Base-by-base conservation (phyloP, 1,140 invertebrate genomes). In the Triops cancriformis region DNA sequence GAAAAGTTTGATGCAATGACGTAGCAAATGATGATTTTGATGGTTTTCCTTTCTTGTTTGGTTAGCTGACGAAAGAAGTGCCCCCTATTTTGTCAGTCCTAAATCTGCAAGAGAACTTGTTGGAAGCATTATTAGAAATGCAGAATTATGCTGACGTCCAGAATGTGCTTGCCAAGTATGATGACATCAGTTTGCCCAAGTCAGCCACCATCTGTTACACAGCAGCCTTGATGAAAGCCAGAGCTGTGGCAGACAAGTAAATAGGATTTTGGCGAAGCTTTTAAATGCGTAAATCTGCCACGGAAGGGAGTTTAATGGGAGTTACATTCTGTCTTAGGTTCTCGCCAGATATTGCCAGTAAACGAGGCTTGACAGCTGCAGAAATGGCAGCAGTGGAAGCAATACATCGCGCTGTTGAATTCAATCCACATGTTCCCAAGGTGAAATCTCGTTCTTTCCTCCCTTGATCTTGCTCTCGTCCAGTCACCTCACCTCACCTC, bases 201-300 rank as follows among this genome's bases (percentile, higher is more conserved):
- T 98, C 96, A 77, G 97, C 97, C 12, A 93, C 95, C n/a, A 95
- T 99, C 81, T 97, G 95, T 86, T 99, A 98, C 84, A 98, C 97
- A 78, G 93, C 95, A 41, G 97, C 97, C 26, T 84, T 99, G 77
- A 86, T 99, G 10, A 98, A 98, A 87, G 94, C 95, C 0, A 89
- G 97, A 82, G 86, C 91, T 74, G 96, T 98, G 9, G 95, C 94
- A 72, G 96, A 98, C 82, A 97, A 97, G 90, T 91, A 85, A 87
- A 88, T 85, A 43, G 31, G 73, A 31, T 73, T 76, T 75, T 80
- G 43, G n/a, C 75, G 11, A 37, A 64, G 51, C 51, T 64, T 64
- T 64, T n/a, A 64, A 37, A 2, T 12, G 23, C 51, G 51, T 64
- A 64, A 64, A 64, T 64, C 51, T 64, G 51, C n/a, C 51, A 64